phyloP scores from a whole-genome alignment of 2,797 vertebrate genomes.

The Choloepus didactylus region DNA sequence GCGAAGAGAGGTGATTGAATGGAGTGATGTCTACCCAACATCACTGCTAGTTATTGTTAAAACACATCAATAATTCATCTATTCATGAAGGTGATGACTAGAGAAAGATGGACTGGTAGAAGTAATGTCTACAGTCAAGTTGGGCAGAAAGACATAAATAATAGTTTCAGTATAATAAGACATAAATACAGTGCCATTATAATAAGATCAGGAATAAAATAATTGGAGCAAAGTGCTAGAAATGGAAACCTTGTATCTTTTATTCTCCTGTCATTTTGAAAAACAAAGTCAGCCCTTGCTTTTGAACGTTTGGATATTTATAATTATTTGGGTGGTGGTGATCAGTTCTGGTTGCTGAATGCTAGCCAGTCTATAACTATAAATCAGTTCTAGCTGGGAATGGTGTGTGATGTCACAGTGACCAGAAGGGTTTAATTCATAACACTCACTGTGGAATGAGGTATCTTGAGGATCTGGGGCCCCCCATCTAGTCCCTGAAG shows the following conservation, averaged over 20 bases:
- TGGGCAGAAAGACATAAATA: slow-evolving; percentile 5
- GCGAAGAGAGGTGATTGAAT: background rate
- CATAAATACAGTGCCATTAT: background rate
- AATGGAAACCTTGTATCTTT: slow-evolving; percentile 58
- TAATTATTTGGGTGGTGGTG: slow-evolving; percentile 58
- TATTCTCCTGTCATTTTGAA: slow-evolving; percentile 46
- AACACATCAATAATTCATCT: background rate
- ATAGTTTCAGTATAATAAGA: slow-evolving; percentile 5
- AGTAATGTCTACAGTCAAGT: slow-evolving; percentile 40
- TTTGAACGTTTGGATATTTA: slow-evolving; percentile 67
- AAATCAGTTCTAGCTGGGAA: background rate
- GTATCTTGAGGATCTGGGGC: background rate
- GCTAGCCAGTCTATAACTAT: slow-evolving; percentile 38
- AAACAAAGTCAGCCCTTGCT: slow-evolving; percentile 61
- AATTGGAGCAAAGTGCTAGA: slow-evolving; percentile 1
- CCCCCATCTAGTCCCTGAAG: background rate
- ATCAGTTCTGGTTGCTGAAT: slow-evolving; percentile 32
- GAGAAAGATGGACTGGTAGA: background rate
- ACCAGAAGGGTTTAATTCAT: background rate
- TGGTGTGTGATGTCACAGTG: background rate
- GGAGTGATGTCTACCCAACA: background rate
- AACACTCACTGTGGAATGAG: background rate
- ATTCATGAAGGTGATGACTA: background rate
- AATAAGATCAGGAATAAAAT: slow-evolving; percentile 12
- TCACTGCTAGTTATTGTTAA: background rate